These are phyloP conservation scores for Caenorhabditis briggsae DNA, from an alignment of 1,140 invertebrate genomes.

Conservation along the genomic window DNA sequence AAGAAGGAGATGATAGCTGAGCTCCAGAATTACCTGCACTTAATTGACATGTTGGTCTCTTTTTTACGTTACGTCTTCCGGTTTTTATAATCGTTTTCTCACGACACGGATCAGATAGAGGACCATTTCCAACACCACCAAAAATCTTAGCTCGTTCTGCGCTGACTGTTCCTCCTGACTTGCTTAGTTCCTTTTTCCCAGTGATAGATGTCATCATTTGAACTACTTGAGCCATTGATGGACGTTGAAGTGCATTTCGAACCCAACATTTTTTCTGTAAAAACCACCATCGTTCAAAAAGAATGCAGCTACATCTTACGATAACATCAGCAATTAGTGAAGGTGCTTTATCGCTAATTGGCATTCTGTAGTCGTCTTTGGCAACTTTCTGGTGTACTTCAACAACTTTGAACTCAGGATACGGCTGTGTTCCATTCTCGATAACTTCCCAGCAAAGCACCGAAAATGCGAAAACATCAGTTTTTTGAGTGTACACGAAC, in stretches of 20 bases:
- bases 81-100: slow-evolving; percentile 10
- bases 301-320: neutral
- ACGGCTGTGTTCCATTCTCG: slow-evolving; percentile 34
- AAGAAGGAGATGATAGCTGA: neutral
- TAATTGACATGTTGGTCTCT: neutral
- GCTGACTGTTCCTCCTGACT: neutral
- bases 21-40: neutral
- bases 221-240: neutral
- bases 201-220: neutral
- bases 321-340: neutral
- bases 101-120: neutral
- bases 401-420: neutral
- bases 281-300: too few relatives aligned
- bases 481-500: slow-evolving; percentile 56
- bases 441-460: slow-evolving; percentile 39
- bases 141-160: slow-evolving; percentile 5
- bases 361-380: slow-evolving; percentile 16
- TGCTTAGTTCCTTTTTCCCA: slow-evolving; percentile 1
- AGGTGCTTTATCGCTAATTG: slow-evolving; percentile 6
- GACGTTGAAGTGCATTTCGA: neutral
- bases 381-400: slow-evolving; percentile 33
- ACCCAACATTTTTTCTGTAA: slow-evolving; percentile 25
- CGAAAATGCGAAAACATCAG: slow-evolving; percentile 64
- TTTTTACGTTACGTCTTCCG: slow-evolving; percentile 9
- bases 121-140: neutral